A percentile compares a stretch with the other conserved stretches of the same genome.
phyloP scores from a whole-genome alignment of 2,888 invertebrate genomes.

The Encarsia formosa region DNA sequence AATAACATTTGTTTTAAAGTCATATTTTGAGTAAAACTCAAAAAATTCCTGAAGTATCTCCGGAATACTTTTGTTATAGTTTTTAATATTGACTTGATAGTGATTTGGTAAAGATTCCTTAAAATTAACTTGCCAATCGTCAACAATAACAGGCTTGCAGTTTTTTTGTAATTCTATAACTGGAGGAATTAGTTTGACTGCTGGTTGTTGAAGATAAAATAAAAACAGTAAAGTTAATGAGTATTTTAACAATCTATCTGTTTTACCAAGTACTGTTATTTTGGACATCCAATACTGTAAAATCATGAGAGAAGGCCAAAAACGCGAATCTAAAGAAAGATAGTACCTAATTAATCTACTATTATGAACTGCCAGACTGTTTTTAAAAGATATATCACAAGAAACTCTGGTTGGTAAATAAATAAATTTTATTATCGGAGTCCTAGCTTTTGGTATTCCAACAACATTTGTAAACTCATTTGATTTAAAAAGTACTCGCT shows the following conservation, averaged over 20 bases:
- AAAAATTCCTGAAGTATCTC: conserved; percentile 66
- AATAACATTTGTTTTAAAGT: conserved; percentile 58
- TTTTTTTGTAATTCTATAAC: conserved; percentile 54
- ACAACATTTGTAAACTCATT: conserved; percentile 58
- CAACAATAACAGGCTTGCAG: conserved; percentile 44
- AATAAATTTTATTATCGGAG: conserved; percentile 73
- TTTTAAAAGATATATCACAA: conserved; percentile 72
- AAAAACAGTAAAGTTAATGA: conserved; percentile 64
- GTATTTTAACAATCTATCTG: conserved; percentile 64
- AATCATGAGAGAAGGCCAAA: conserved; percentile 60
- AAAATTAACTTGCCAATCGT: conserved; percentile 63
- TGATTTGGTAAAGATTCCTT: conserved; percentile 38
- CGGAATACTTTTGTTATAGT: conserved; percentile 40
- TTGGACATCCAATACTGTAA: conserved; percentile 69
- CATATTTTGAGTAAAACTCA: conserved; percentile 60
- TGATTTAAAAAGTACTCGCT: conserved; percentile 49
- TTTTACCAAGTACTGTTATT: conserved; percentile 44
- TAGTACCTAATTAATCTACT: conserved; percentile 62
- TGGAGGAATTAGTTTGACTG: conserved; percentile 56
- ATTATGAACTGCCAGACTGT: conserved; percentile 67
- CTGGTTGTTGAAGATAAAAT: conserved; percentile 66
- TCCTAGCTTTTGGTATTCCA: conserved; percentile 67
- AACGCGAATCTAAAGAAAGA: conserved; percentile 57
- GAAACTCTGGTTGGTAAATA: conserved; percentile 60
- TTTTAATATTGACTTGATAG: conserved; percentile 39